These are phyloP conservation scores for Hymenopus coronatus DNA, from an alignment of 2,888 invertebrate genomes.

Conservation along the genomic window DNA sequence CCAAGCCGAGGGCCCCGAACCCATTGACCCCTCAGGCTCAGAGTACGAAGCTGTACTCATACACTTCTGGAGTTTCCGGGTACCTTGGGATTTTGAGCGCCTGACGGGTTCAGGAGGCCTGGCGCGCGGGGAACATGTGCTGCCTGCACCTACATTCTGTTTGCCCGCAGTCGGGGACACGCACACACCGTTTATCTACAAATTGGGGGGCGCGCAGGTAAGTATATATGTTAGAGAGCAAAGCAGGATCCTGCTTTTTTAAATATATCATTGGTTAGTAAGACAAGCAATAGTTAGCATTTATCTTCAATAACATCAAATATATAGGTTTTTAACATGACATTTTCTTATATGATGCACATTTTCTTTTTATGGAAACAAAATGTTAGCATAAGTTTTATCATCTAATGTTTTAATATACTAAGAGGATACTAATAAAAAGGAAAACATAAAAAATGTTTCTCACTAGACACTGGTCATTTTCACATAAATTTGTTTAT, in stretches of 20 bases:
- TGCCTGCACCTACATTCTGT: slow-evolving; percentile 36
- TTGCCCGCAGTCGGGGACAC: slow-evolving; percentile 56
- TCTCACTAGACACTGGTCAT: neutral
- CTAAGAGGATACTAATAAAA: neutral
- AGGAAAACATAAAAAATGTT: neutral
- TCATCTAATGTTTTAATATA: neutral
- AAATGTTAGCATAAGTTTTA: neutral
- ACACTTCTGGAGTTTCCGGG: slow-evolving; percentile 86
- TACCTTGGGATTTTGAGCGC: slow-evolving; percentile 93
- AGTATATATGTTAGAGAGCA: slow-evolving; percentile 5
- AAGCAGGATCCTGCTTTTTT: slow-evolving; percentile 1
- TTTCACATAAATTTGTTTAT: neutral
- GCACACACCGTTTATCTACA: slow-evolving; percentile 77
- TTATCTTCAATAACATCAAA: slow-evolving; percentile 17
- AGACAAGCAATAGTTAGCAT: slow-evolving; percentile 12
- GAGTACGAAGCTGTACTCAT: slow-evolving; percentile 84
- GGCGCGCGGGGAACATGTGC: slow-evolving; percentile 41
- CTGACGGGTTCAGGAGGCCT: slow-evolving; percentile 62
- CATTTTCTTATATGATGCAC: neutral
- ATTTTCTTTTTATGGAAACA: neutral
- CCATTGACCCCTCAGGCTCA: slow-evolving; percentile 47
- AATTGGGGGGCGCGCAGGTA: slow-evolving; percentile 32
- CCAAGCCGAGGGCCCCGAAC: slow-evolving; percentile 31
- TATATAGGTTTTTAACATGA: neutral
- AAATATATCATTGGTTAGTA: slow-evolving; percentile 7